These are phyloP conservation scores for Magallana gigas DNA, from an alignment of 1,140 invertebrate genomes.

Conservation along the genomic window DNA sequence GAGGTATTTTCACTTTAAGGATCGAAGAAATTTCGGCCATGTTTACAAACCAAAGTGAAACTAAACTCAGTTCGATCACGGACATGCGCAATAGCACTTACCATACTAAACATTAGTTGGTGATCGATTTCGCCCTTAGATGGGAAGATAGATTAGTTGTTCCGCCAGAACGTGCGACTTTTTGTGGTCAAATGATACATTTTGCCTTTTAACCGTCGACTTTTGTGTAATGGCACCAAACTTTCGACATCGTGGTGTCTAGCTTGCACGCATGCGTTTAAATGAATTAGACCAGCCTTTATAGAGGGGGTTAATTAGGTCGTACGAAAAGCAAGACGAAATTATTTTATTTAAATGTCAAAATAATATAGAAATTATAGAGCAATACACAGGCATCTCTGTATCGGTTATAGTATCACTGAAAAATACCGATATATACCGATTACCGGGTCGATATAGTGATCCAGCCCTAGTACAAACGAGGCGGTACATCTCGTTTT, in stretches of 20 bases:
- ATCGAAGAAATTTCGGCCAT: conserved; percentile 32
- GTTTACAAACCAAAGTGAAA: conserved; percentile 30
- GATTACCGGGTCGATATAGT: not conserved
- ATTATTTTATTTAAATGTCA: too few species aligned
- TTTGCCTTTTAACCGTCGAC: not conserved
- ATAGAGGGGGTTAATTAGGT: not conserved
- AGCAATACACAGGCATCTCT: too few species aligned
- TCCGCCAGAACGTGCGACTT: not conserved
- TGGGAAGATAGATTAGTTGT: not conserved
- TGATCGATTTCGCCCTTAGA: conserved; percentile 20
- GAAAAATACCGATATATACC: too few species aligned
- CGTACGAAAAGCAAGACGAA: not conserved
- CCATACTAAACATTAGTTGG: not conserved
- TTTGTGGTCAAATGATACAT: not conserved
- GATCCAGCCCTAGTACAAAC: not conserved
- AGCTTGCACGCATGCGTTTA: not conserved
- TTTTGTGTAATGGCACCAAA: not conserved
- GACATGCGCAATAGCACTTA: conserved; percentile 26
- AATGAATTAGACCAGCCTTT: not conserved
- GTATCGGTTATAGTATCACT: too few species aligned
- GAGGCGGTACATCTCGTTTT: too few species aligned
- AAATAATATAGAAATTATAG: too few species aligned
- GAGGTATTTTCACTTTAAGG: not conserved
- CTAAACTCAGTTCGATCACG: conserved; percentile 35
- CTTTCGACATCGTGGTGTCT: not conserved